Conservation (phyloP, 1,140 invertebrate species). For the Orchesella cincta region DNA sequence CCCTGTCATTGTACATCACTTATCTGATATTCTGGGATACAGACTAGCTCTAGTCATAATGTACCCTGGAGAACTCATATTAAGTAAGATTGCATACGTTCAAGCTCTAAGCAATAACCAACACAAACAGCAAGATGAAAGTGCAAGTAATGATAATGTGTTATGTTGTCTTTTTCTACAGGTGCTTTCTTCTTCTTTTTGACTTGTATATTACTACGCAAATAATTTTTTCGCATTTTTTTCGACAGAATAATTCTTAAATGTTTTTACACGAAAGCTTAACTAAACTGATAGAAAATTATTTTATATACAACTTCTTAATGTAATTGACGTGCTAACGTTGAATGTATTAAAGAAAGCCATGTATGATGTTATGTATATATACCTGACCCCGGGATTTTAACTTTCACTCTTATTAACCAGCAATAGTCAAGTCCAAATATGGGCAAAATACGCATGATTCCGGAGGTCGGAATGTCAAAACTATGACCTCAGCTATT, state of each 20-base stretch:
- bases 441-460: too few relatives aligned
- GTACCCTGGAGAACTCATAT: slow-evolving; percentile 79
- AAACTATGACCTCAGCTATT: too few relatives aligned
- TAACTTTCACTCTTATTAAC: too few relatives aligned
- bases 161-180: slow-evolving; percentile 16
- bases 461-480: too few relatives aligned
- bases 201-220: slow-evolving; percentile 1
- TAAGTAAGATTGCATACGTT: slow-evolving; percentile 67
- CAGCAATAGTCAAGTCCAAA: too few relatives aligned
- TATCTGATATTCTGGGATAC: slow-evolving; percentile 71
- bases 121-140: neutral
- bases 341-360: too few relatives aligned
- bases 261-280: too few relatives aligned
- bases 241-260: neutral
- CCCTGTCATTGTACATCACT: slow-evolving; percentile 81
- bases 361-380: too few relatives aligned
- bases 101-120: neutral
- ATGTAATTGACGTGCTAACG: too few relatives aligned
- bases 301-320: too few relatives aligned
- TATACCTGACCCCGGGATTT: too few relatives aligned
- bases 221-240: neutral
- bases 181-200: slow-evolving; percentile 44
- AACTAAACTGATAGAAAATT: too few relatives aligned
- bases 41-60: slow-evolving; percentile 79
- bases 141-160: neutral